Percentiles rank a stretch among this genome's conserved stretches.
Conservation (phyloP, 2,797 vertebrate species). For the Fratercula arctica region DNA sequence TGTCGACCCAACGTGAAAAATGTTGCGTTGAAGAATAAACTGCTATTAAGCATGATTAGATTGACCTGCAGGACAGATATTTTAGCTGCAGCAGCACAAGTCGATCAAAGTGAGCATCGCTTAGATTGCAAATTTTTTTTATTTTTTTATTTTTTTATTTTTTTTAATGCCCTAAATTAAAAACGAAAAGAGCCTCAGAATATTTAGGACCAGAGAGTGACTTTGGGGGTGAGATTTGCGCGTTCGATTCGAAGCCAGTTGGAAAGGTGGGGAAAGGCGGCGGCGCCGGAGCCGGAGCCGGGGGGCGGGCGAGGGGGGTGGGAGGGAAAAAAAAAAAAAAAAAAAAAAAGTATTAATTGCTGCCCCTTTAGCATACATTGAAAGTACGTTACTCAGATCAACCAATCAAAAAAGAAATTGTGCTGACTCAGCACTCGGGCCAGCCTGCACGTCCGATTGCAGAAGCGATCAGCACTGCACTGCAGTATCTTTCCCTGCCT, state of each 20-base stretch:
- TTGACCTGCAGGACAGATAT: slow-evolving; percentile 70
- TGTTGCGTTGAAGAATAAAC: slow-evolving; percentile 67
- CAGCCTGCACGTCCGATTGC: slow-evolving; percentile 84
- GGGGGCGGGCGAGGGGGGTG: no score
- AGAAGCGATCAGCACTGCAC: slow-evolving; percentile 82
- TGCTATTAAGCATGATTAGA: slow-evolving; percentile 75
- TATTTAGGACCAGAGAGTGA: slow-evolving; percentile 72
- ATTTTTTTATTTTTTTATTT: background rate
- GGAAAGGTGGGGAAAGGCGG: slow-evolving; percentile 13
- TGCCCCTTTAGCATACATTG: slow-evolving; percentile 67
- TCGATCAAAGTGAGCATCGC: slow-evolving; percentile 58
- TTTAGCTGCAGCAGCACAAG: slow-evolving; percentile 65
- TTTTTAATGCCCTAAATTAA: slow-evolving; percentile 79
- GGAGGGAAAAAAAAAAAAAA: no score
- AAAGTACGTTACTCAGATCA: slow-evolving; percentile 81
- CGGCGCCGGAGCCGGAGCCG: no score
- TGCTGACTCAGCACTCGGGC: slow-evolving; percentile 88
- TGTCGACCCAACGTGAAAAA: slow-evolving; percentile 67
- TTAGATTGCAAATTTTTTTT: slow-evolving; percentile 69
- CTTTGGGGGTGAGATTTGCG: slow-evolving; percentile 24
- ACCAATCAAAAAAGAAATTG: slow-evolving; percentile 79
- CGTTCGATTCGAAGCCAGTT: background rate
- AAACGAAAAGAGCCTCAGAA: slow-evolving; percentile 69
- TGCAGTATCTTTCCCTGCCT: slow-evolving; percentile 77
- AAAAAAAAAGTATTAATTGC: slow-evolving; percentile 1